Evolutionary conservation across 2,797 vertebrate species (phyloP), one percentile per base, ranked within the genome.

Genomic region (Rhinichthys osculus): DNA sequence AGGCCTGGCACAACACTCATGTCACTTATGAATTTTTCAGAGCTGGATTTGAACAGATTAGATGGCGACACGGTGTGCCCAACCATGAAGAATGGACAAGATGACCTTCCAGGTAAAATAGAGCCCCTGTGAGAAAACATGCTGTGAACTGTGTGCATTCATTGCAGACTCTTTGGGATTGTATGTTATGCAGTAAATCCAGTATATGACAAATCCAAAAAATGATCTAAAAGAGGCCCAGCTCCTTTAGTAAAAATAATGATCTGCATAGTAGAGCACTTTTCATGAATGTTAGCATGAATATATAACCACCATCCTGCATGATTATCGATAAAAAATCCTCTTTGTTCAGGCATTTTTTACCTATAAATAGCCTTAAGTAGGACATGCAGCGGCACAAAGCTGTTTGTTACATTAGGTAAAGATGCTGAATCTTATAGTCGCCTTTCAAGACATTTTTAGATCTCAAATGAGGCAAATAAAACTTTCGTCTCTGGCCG

Each of bases 91-190:
- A 94, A 92, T 6, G 95, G 95, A 93, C 95, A 96, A 89, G 96
- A 96, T 85, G 96, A 96, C 91, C 95, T 96, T 91, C 96, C 96
- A 95, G 96, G 96, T 96, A 93, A 93, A 89, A 86, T 19, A 11
- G 33, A 81, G 38, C 10, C 3, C 6, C n/a, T 59, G 76, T 47
- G 50, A 44, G 23, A 30, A 67, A 38, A 52, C 79, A 52, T 9
- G 62, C 40, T 44, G 27, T 69, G 62, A 52, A 30, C 33, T 27
- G 59, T 80, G 17, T 80, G 40, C 52, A n/a, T 57, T 9, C 3
- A 52, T 9, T 52, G 1, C 23, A 54, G 23, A 30, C 17, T 23
- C 27, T 72, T 82, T 11, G 14, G 10, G 3, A 78, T 11, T 62
- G 7, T 23, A 3, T 59, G 17, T 33, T 10, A 35, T 74, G 27